Base-by-base conservation (phyloP, 1,140 invertebrate species). In the Drosophila mayri region DNA sequence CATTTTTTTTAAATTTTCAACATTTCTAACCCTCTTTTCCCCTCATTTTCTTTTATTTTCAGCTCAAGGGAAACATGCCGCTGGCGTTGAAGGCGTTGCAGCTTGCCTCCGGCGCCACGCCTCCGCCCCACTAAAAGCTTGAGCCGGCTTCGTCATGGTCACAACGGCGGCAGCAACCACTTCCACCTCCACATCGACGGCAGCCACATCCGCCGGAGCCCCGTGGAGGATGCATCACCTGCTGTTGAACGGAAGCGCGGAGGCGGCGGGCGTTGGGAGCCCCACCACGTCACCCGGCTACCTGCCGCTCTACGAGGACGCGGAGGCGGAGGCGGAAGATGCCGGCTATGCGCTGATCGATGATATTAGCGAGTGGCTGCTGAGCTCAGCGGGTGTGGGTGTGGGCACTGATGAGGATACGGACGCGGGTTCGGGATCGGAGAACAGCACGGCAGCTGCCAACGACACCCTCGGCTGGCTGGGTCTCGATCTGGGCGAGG, bases 361-460 rank as follows among this genome's bases (percentile, higher is more conserved):
- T 35, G 85, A 90, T 60, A 90, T 90, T 37, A 90, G 85, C 46
- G 85, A 90, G 16, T 90, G 85, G 85, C 78, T 90, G 58, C 54
- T 90, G 25, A 67, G 84, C 44, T 67, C 70, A 12, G 64, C 28
- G 32, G 76, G 58, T 41, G 55, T 55, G 18, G 79, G 64, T 18
- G 20, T 25, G 35, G 20, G 32, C 30, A 4, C 18, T 0, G 32
- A 54, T 22, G 18, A 22, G 35, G 35, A 35, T 11, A 18, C 18
- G 32, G 57, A 32, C 46, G 40, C 44, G 50, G n/a, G n/a, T n/a
- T n/a, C n/a, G n/a, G 30, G 5, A 37, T 12, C 71, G 25, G 68
- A 71, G 43, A 72, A 72, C 28, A 59, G 43, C 14, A 72, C 52
- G 37, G 35, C 75, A 10, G 32, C 22, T 0, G 22, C 40, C 47